Conservation (phyloP, 2,797 vertebrate species). For the Eulemur mongoz region DNA sequence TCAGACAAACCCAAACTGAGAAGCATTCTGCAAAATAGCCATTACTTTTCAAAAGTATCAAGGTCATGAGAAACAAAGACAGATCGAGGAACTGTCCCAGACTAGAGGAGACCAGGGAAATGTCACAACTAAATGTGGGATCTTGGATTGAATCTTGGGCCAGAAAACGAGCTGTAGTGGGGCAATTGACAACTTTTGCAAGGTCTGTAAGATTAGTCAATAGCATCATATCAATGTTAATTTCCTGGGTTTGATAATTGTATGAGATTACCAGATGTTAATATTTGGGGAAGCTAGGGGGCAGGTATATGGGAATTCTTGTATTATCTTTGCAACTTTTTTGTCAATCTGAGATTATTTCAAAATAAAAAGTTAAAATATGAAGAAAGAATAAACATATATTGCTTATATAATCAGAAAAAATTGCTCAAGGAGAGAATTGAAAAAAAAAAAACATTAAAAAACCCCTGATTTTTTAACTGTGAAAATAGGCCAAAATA, state of each 20-base stretch:
- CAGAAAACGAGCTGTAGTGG: not conserved
- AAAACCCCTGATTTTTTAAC: not conserved
- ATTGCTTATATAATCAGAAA: not conserved
- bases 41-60: not conserved
- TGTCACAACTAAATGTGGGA: not conserved
- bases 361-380: not conserved
- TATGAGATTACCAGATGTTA: not conserved
- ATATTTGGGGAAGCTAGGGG: not conserved
- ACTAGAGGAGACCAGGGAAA: not conserved
- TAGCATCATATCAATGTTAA: not conserved
- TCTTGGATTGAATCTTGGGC: not conserved
- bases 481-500: not conserved
- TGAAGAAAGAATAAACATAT: not conserved
- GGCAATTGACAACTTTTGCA: not conserved
- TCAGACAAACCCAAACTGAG: not conserved
- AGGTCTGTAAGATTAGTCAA: not conserved
- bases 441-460: not conserved
- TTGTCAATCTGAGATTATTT: not conserved
- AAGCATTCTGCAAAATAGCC: not conserved
- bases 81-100: not conserved
- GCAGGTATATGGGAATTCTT: not conserved
- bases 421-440: not conserved
- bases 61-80: not conserved
- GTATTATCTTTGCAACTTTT: not conserved
- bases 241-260: not conserved